phyloP scores from a whole-genome alignment of 2,797 vertebrate genomes.

The Acanthurus tractus region DNA sequence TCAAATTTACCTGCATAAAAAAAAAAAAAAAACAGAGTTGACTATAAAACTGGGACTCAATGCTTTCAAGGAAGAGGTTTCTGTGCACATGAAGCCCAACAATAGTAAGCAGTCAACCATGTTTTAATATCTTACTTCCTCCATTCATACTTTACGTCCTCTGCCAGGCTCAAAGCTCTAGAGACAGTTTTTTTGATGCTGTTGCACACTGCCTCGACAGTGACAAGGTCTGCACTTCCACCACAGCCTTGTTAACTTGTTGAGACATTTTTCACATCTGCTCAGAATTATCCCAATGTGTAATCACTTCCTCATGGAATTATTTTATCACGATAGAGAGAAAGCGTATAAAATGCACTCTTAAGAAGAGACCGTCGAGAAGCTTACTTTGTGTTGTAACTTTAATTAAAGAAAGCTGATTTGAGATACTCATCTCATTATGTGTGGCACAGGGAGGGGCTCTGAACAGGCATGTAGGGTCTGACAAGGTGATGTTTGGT shows the following conservation, averaged over 20 bases:
- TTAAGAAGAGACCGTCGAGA: conserved; percentile 62
- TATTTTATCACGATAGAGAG: conserved; percentile 76
- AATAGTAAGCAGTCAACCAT: background rate
- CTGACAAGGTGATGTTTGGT: conserved; percentile 70
- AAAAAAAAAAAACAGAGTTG: conserved; percentile 12
- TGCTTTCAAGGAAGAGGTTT: conserved; percentile 15
- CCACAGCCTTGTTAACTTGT: conserved; percentile 79
- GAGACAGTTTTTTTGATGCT: conserved; percentile 17
- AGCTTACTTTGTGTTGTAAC: conserved; percentile 74
- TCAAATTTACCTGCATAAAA: conserved; percentile 7
- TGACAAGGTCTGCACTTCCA: conserved; percentile 61
- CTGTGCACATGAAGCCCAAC: background rate
- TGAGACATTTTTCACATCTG: conserved; percentile 85
- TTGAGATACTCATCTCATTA: conserved; percentile 73
- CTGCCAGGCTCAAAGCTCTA: background rate
- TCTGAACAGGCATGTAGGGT: conserved; percentile 47
- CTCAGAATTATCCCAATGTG: conserved; percentile 81
- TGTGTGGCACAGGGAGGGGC: conserved; percentile 57
- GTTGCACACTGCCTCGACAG: conserved; percentile 9
- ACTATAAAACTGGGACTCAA: conserved; percentile 13
- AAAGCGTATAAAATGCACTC: conserved; percentile 71
- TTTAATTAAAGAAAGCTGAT: conserved; percentile 74
- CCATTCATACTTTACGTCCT: conserved; percentile 19
- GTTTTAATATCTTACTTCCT: conserved; percentile 22
- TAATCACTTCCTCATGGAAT: conserved; percentile 84